phyloP scores from a whole-genome alignment of 1,140 invertebrate genomes.

The Colletes latitarsis region DNA sequence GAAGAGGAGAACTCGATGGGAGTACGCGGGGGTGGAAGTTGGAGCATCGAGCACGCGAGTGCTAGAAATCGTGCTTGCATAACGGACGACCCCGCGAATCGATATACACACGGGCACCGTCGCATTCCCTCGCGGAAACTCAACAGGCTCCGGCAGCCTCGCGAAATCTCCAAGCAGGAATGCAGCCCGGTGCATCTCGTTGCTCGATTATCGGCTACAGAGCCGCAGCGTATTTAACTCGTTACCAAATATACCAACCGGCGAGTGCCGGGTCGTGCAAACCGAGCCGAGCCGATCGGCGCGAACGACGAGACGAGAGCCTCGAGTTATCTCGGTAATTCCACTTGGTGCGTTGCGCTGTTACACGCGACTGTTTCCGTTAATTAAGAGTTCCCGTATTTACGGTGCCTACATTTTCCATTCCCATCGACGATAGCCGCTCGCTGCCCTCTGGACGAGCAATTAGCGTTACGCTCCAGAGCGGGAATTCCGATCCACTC shows the following conservation, averaged over 20 bases:
- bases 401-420: too few relatives aligned
- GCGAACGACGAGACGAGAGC: too few relatives aligned
- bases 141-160: conserved; percentile 29
- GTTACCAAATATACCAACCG: conserved; percentile 40
- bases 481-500: too few relatives aligned
- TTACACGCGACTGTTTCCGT: too few relatives aligned
- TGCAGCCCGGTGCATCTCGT: conserved; percentile 36
- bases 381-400: too few relatives aligned
- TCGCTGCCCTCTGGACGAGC: too few relatives aligned
- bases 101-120: conserved; percentile 36
- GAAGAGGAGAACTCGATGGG: conserved; percentile 45
- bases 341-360: too few relatives aligned
- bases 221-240: conserved; percentile 34
- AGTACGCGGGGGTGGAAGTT: conserved; percentile 29
- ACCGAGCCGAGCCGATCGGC: too few relatives aligned
- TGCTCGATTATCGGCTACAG: conserved; percentile 46
- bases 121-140: conserved; percentile 32
- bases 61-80: conserved; percentile 51
- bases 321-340: too few relatives aligned
- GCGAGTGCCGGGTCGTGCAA: too few relatives aligned
- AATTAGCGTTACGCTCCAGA: too few relatives aligned
- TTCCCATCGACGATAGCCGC: too few relatives aligned
- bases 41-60: conserved; percentile 1
- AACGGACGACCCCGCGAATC: conserved; percentile 50
- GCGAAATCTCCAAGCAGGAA: conserved; percentile 22